phyloP scores from a whole-genome alignment of 2,888 invertebrate species.

The Chymomyza caudatula region DNA sequence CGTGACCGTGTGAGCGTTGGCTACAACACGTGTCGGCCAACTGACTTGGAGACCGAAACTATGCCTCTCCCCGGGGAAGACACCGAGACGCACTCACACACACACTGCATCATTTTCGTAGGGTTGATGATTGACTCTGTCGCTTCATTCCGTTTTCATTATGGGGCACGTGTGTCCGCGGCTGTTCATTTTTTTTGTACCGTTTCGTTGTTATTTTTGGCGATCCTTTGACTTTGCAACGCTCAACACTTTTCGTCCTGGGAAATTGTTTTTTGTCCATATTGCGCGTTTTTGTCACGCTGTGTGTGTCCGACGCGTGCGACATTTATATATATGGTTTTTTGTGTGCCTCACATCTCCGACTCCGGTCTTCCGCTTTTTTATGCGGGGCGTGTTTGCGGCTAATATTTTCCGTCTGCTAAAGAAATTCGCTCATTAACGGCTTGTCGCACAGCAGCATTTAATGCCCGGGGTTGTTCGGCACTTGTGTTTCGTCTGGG shows the following conservation, averaged over 20 bases:
- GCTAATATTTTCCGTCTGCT: slow-evolving; percentile 74
- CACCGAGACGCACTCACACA: slow-evolving; percentile 20
- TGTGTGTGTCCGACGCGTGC: slow-evolving; percentile 52
- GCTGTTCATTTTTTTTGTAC: slow-evolving; percentile 19
- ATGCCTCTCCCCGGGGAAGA: slow-evolving; percentile 42
- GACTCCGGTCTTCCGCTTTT: slow-evolving; percentile 21
- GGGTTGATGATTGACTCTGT: slow-evolving; percentile 3
- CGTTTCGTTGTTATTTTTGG: slow-evolving; percentile 35
- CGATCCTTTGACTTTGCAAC: slow-evolving; percentile 72
- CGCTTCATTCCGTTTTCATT: slow-evolving; percentile 61
- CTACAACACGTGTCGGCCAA: slow-evolving; percentile 40
- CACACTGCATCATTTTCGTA: slow-evolving; percentile 36
- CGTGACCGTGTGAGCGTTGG: slow-evolving; percentile 61
- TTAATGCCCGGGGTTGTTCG: background rate
- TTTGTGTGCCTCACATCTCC: slow-evolving; percentile 21
- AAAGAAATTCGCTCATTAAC: slow-evolving; percentile 63
- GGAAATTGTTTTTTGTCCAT: slow-evolving; percentile 62
- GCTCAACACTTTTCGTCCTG: slow-evolving; percentile 74
- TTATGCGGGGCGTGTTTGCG: slow-evolving; percentile 74
- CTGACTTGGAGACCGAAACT: slow-evolving; percentile 36
- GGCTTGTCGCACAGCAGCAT: slow-evolving; percentile 46
- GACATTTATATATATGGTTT: slow-evolving; percentile 22
- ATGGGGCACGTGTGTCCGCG: slow-evolving; percentile 52
- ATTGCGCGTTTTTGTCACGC: slow-evolving; percentile 36
- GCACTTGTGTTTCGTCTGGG: background rate